Base-by-base conservation (phyloP, 2,888 invertebrate genomes). In the Acleris holmiana region DNA sequence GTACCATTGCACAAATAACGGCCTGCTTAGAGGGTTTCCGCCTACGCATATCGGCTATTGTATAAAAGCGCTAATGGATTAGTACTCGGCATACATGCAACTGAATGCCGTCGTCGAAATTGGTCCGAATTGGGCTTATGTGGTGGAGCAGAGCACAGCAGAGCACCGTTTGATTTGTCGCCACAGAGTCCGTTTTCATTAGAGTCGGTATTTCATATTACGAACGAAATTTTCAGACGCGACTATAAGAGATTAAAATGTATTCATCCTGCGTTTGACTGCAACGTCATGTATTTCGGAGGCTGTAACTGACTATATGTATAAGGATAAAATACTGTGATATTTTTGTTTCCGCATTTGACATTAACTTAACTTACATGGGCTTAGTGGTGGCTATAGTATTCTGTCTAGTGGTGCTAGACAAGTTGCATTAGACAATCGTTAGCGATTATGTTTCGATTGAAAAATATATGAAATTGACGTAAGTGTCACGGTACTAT, bases 1-100 rank as follows among this genome's bases (percentile, higher is more conserved):
- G 61, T 61, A 61, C 56, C n/a, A n/a, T 61, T 57, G 55, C 66
- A 44, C 63, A 57, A 71, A 76, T 75, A 79, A 80, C 73, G 75
- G 76, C 63, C 71, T 68, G 71, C 69, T 77, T 80, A 74, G 60
- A 71, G 8, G 13, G 4, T 13, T 13, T 35, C 2, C 74, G 71
- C 68, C 71, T 68, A 81, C 77, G 77, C 79, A 79, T 65, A 4
- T 35, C 61, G 70, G 71, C 73, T 73, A 88, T 89, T 87, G 88
- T 89, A 79, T 77, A 82, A 85, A 84, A 86, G 84, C 82, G 73
- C 85, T 89, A 90, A 91, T 91, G 89, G 91, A 90, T 91, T 89
- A 87, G 86, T 76, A 80, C 85, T 79, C 61, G 67, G 66, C 76
- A 77, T 73, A 69, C 73, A 74, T 70, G 67, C 60, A 67, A 69